Evolutionary conservation across 2,113 vertebrate genomes (phyloP).

Genomic region (Stigmatopora nigra): DNA sequence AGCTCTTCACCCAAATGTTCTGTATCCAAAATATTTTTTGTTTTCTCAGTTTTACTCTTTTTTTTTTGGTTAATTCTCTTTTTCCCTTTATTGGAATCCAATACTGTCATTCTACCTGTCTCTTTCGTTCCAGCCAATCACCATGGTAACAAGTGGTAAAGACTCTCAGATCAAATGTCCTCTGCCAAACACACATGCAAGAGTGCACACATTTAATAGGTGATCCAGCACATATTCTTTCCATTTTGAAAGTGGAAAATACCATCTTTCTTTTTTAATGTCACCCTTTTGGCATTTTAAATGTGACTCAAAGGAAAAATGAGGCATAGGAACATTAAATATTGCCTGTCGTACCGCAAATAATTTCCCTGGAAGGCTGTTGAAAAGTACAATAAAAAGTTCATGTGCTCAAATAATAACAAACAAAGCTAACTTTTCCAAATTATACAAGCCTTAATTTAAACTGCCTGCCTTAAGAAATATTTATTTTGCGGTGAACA

Average conservation of each 20-base stretch:
- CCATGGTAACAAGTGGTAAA: slow-evolving; percentile 44
- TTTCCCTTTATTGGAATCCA: slow-evolving; percentile 9
- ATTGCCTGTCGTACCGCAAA: not conserved
- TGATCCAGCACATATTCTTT: slow-evolving; percentile 3
- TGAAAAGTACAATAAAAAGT: not conserved
- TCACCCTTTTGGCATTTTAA: not conserved
- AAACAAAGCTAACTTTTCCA: not conserved
- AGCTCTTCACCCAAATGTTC: slow-evolving; percentile 14
- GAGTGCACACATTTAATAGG: slow-evolving; percentile 10
- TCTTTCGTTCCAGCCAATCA: slow-evolving; percentile 15
- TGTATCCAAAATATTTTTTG: slow-evolving; percentile 8
- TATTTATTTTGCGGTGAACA: not conserved
- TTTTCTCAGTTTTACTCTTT: slow-evolving; percentile 21
- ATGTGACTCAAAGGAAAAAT: not conserved
- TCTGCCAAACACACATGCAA: not conserved
- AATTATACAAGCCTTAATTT: not conserved
- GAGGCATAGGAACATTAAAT: not conserved
- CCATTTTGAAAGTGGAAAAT: not conserved
- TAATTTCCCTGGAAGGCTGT: slow-evolving; percentile 2
- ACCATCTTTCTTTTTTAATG: slow-evolving; percentile 1
- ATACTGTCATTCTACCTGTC: slow-evolving; percentile 1
- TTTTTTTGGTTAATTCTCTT: not conserved
- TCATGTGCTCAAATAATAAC: not conserved
- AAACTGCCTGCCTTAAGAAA: not conserved
- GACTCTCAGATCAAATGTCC: slow-evolving; percentile 9